Base-by-base conservation (phyloP, 92 coral and sea anemone species). In the Chrysogorgia sp. region DNA sequence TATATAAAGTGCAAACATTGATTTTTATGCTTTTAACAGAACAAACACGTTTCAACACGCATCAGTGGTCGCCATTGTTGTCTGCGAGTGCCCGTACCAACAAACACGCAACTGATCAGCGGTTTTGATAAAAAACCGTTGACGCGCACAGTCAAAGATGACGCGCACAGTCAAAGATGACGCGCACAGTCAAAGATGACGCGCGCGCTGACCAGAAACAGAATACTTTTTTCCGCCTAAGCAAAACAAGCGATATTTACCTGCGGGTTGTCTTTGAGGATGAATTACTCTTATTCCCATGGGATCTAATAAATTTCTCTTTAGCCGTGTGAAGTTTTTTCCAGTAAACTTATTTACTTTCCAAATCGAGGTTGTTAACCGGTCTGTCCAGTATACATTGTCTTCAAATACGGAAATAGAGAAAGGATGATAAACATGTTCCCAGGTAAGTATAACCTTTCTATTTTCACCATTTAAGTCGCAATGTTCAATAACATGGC, bases 321-420 rank as follows among this genome's bases (percentile, higher is more conserved):
- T 81, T 12, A 85, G 21, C 19, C 31, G 41, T 33, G 83, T 71
- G 10, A 32, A 59, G 12, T 58, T 66, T 9, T 71, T 57, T 10
- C 90, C 90, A 62, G 82, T 89, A 74, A 82, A 86, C 77, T 83
- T 89, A 74, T 89, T 82, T 10, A 90, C 90, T 58, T 49, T 80
- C 55, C 24, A 74, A 66, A 86, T 81, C 31, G 84, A 74, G 1
- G 52, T 53, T 25, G 55, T 57, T 29, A 58, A 50, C 90, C 89
- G 85, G 75, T 89, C 92, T 1, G 90, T 85, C 92, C 90, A 89
- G 76, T 79, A 89, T 41, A 89, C 74, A 55, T 79, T 26, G 50
- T 89, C 88, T 58, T 65, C 77, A 52, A 89, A 89, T 7, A 89
- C 74, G 23, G 90, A 71, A 32, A 89, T 59, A 10, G 85, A 86